phyloP scores from a whole-genome alignment of 2,113 vertebrate species.

The Speoplatyrhinus poulsoni region DNA sequence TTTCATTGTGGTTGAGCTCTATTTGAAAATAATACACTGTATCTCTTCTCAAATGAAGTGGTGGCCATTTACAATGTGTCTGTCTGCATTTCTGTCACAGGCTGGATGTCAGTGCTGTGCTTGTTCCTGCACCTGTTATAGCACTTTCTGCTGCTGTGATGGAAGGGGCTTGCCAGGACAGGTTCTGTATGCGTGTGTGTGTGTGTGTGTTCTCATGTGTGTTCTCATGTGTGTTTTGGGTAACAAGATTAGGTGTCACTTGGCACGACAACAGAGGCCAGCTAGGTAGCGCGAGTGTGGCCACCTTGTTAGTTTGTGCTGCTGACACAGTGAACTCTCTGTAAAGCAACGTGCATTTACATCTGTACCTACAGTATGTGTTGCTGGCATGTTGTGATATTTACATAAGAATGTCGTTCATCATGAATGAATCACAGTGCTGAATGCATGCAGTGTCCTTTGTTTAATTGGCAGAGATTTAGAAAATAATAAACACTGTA shows the following conservation, averaged over 20 bases:
- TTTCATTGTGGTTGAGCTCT: no score
- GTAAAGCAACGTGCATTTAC: neutral
- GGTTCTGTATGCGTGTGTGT: conserved; percentile 42
- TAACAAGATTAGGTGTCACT: conserved; percentile 43
- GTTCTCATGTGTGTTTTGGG: conserved; percentile 16
- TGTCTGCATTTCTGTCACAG: conserved; percentile 15
- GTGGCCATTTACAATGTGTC: neutral
- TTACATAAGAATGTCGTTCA: no score
- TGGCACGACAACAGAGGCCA: conserved; percentile 16
- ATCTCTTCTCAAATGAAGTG: no score
- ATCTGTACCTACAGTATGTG: neutral
- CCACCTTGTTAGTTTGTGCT: conserved; percentile 38
- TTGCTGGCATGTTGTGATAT: no score
- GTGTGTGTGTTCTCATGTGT: conserved; percentile 31
- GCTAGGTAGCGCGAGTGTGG: conserved; percentile 6
- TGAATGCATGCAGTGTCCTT: neutral
- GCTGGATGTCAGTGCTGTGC: conserved; percentile 21
- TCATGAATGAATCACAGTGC: no score
- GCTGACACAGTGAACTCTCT: neutral
- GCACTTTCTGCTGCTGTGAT: conserved; percentile 34
- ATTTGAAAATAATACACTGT: no score
- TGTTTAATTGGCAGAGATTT: conserved; percentile 18
- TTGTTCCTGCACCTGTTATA: conserved; percentile 12
- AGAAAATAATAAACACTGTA: neutral
- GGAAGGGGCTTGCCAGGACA: conserved; percentile 41